phyloP scores from a whole-genome alignment of 2,113 vertebrate genomes.

The Phasianus colchicus region DNA sequence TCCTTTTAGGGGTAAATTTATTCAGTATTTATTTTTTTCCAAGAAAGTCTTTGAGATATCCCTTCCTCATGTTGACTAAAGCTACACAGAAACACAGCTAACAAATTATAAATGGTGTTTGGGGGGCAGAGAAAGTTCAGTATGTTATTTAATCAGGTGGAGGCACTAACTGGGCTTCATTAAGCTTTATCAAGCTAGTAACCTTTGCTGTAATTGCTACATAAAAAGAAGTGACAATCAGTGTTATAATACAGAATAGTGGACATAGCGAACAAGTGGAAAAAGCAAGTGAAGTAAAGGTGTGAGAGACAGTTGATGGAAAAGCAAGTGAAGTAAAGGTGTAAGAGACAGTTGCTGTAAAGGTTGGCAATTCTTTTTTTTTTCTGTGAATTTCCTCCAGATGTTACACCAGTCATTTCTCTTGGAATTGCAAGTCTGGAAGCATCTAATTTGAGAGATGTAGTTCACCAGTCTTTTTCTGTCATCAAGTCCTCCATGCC shows the following conservation, averaged over 20 bases:
- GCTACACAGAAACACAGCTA: background rate
- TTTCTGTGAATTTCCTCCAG: background rate
- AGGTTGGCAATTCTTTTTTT: background rate
- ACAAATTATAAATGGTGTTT: background rate
- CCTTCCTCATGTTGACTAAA: background rate
- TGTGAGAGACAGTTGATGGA: background rate
- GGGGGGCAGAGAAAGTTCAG: background rate
- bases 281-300: background rate
- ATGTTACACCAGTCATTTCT: background rate
- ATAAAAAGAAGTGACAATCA: background rate
- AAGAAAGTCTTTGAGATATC: background rate
- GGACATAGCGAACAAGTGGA: rapidly evolving
- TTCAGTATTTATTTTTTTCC: background rate
- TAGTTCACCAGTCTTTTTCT: background rate
- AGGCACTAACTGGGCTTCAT: background rate
- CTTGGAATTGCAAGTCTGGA: background rate
- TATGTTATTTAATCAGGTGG: background rate
- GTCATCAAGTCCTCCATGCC: background rate
- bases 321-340: background rate
- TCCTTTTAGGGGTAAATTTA: background rate
- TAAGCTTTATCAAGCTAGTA: background rate
- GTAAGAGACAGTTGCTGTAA: background rate
- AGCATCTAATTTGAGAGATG: background rate
- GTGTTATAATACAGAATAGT: background rate
- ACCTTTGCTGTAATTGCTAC: background rate